Evolutionary conservation across 2,888 invertebrate genomes (phyloP), one percentile per base, ranked within the genome.

Genomic region (Pachycephus smyrnensis): DNA sequence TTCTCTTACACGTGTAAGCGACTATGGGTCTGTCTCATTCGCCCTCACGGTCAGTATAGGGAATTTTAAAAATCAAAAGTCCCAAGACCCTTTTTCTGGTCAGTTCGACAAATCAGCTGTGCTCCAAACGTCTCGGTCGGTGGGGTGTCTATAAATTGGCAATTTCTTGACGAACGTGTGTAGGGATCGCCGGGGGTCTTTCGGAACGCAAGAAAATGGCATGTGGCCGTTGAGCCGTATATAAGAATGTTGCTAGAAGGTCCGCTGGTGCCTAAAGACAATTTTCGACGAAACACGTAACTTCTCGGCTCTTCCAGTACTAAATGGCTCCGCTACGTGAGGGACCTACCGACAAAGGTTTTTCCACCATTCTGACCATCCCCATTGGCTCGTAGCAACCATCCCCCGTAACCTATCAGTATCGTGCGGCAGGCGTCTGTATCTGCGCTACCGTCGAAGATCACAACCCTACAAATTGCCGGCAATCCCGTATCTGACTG

Each of bases 281-380:
- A 84, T 85, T 86, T 81, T 79, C 80, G 78, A 69, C 75, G 78
- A 76, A 81, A 81, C 81, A 79, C 81, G 80, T 82, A 82, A 82
- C 79, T 85, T 80, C 82, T 79, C 78, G 82, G 81, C 80, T 80
- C 55, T 83, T 82, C 82, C 79, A 77, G 84, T 80, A 83, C 82
- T 83, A 82, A 86, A 85, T 86, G 84, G 85, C 81, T 84, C 76
- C 74, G 81, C 81, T 73, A 85, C 85, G 86, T 85, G 85, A 86
- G 83, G 79, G 80, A 82, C 81, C 79, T 85, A 83, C 85, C 78
- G 81, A 83, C 82, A 82, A 83, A 76, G 82, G 32, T 82, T 73
- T 35, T 74, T 68, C 23, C 37, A 76, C 76, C 74, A 75, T 76
- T 80, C 15, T 71, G n/a, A 35, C 76, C 73, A 75, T 77, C 77